Evolutionary conservation across 2,113 vertebrate species (phyloP).

Genomic region (Oostethus manadensis): DNA sequence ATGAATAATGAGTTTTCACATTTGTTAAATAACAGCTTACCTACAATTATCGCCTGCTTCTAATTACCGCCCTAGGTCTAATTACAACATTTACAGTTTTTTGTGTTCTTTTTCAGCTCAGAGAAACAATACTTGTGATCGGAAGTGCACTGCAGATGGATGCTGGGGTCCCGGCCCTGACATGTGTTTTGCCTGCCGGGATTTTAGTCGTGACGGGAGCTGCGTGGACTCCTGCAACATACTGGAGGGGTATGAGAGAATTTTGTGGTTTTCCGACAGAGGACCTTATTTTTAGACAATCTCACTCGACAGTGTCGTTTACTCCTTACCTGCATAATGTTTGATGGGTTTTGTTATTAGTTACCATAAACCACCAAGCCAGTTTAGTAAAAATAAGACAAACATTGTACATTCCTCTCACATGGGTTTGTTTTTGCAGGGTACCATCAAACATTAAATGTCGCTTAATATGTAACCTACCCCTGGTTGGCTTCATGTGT

Average conservation of each 20-base stretch:
- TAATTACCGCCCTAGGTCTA: background rate
- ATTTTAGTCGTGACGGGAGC: constrained; percentile 74
- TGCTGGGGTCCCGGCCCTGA: constrained; percentile 89
- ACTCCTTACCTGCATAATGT: constrained; percentile 28
- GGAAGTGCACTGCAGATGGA: constrained; percentile 77
- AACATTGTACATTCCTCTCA: constrained; percentile 32
- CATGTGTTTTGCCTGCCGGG: constrained; percentile 82
- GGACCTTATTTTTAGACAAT: constrained; percentile 20
- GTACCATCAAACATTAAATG: constrained; percentile 57
- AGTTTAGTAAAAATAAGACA: constrained; percentile 22
- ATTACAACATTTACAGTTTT: background rate
- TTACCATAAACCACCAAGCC: constrained; percentile 7
- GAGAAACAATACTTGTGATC: constrained; percentile 74
- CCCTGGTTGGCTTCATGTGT: constrained; percentile 17
- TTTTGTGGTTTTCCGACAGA: background rate
- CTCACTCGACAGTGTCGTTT: constrained; percentile 8
- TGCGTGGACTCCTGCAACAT: constrained; percentile 87
- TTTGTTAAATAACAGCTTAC: too few species aligned
- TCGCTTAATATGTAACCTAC: constrained; percentile 56
- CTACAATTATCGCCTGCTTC: background rate
- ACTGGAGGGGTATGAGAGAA: constrained; percentile 78
- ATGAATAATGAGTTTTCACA: too few species aligned
- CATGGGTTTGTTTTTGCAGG: constrained; percentile 48
- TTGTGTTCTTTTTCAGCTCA: constrained; percentile 47
- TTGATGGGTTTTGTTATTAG: constrained; percentile 26